Evolutionary conservation across 2,113 vertebrate species (phyloP).

Genomic region (Tyto alba): DNA sequence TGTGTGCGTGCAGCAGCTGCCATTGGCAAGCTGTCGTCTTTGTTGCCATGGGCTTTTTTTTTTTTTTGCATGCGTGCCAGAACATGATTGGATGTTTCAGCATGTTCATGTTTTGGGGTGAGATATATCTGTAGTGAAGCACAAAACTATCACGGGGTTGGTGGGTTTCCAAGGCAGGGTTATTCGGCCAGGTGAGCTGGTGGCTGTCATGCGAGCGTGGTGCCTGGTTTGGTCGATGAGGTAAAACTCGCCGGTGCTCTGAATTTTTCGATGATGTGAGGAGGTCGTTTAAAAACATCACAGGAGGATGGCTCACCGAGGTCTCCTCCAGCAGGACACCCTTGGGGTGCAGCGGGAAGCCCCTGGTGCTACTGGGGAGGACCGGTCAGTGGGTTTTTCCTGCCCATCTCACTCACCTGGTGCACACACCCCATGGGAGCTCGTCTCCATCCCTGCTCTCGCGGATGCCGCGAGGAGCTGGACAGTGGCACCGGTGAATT

Average conservation of each 20-base stretch:
- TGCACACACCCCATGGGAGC: neutral
- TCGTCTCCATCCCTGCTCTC: neutral
- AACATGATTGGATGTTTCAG: constrained; percentile 55
- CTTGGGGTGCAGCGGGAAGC: neutral
- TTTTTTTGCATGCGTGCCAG: constrained; percentile 65
- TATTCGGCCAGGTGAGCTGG: neutral
- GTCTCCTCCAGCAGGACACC: neutral
- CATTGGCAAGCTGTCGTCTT: constrained; percentile 68
- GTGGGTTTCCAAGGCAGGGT: neutral
- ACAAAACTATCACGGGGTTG: neutral
- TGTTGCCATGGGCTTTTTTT: constrained; percentile 71
- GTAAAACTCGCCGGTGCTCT: neutral
- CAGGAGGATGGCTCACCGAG: neutral
- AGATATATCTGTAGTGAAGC: constrained; percentile 42
- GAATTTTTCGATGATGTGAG: neutral
- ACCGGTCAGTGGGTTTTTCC: neutral
- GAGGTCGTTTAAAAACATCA: neutral
- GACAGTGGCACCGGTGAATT: neutral
- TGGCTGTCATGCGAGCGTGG: accelerated
- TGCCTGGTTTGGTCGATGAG: neutral
- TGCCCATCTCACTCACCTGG: neutral
- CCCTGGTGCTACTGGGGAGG: accelerated
- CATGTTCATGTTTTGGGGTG: constrained; percentile 45
- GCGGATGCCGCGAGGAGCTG: accelerated
- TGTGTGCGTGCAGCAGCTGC: constrained; percentile 66